These are phyloP conservation scores for Girardinichthys multiradiatus DNA, from an alignment of 2,113 vertebrate species.

Conservation along the genomic window DNA sequence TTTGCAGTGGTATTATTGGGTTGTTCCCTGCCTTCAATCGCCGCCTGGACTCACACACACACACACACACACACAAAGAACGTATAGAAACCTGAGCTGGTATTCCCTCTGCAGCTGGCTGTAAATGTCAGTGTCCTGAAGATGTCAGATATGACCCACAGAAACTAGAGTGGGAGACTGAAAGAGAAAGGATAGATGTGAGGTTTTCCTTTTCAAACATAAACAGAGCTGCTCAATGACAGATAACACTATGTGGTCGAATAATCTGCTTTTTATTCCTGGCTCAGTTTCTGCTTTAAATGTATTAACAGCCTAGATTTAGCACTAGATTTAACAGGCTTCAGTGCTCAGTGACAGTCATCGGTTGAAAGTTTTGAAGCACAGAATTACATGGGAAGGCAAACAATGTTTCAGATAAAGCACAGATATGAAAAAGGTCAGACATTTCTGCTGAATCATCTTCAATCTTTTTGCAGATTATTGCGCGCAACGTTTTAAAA, in stretches of 20 bases:
- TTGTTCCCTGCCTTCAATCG: slow-evolving; percentile 57
- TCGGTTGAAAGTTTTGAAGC: neutral
- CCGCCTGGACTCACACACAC: too few species aligned
- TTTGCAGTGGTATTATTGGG: slow-evolving; percentile 50
- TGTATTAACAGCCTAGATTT: neutral
- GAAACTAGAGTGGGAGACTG: slow-evolving; percentile 22
- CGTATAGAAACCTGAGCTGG: neutral
- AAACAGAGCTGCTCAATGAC: slow-evolving; percentile 10
- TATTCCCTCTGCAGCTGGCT: neutral
- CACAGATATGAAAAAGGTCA: slow-evolving; percentile 39
- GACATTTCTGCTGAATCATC: neutral
- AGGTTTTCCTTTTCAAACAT: neutral
- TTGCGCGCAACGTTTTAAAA: neutral
- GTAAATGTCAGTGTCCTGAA: slow-evolving; percentile 46
- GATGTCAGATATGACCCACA: slow-evolving; percentile 25
- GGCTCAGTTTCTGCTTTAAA: slow-evolving; percentile 51
- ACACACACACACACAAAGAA: slow-evolving; percentile 1
- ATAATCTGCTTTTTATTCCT: slow-evolving; percentile 7
- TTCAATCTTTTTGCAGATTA: neutral
- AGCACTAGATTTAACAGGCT: neutral
- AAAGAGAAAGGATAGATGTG: slow-evolving; percentile 16
- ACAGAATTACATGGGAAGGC: neutral
- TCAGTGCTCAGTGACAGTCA: neutral
- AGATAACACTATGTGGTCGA: slow-evolving; percentile 28
- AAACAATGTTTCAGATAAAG: neutral